A percentile compares a stretch with the other conserved stretches of the same genome.
Conservation (phyloP, 1,140 invertebrate genomes). For the Sycobia sp. region DNA sequence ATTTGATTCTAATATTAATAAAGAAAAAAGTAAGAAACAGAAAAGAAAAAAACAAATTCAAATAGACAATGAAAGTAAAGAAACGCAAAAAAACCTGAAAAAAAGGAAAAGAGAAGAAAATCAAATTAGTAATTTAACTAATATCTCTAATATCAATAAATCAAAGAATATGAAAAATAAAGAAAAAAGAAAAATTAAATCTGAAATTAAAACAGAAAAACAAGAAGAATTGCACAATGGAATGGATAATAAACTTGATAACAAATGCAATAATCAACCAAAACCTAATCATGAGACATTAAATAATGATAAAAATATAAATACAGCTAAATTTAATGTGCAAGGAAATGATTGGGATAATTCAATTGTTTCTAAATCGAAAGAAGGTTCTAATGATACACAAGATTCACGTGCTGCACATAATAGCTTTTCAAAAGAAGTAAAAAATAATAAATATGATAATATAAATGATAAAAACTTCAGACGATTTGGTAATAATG, state of each 20-base stretch:
- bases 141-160: slow-evolving; percentile 29
- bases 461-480: slow-evolving; percentile 30
- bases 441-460: slow-evolving; percentile 35
- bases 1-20: not conserved
- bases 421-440: slow-evolving; percentile 37
- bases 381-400: too few species aligned
- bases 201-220: slow-evolving; percentile 40
- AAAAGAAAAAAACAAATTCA: slow-evolving; percentile 30
- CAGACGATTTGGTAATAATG: slow-evolving; percentile 19
- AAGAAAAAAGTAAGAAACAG: slow-evolving; percentile 25
- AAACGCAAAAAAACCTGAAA: slow-evolving; percentile 32
- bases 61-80: slow-evolving; percentile 24
- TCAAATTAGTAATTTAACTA: slow-evolving; percentile 29
- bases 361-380: too few species aligned
- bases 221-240: slow-evolving; percentile 12
- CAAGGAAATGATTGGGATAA: slow-evolving; percentile 41
- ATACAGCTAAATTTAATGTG: slow-evolving; percentile 29
- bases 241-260: slow-evolving; percentile 16
- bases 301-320: slow-evolving; percentile 28
- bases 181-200: slow-evolving; percentile 40
- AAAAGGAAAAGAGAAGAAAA: slow-evolving; percentile 26
- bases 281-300: slow-evolving; percentile 45
- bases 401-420: too few species aligned
- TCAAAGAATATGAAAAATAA: slow-evolving; percentile 16
- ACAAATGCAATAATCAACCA: slow-evolving; percentile 42